Evolutionary conservation across 1,140 invertebrate genomes (phyloP), one percentile per base, ranked within the genome.

Genomic region (Steinernema feltiae): DNA sequence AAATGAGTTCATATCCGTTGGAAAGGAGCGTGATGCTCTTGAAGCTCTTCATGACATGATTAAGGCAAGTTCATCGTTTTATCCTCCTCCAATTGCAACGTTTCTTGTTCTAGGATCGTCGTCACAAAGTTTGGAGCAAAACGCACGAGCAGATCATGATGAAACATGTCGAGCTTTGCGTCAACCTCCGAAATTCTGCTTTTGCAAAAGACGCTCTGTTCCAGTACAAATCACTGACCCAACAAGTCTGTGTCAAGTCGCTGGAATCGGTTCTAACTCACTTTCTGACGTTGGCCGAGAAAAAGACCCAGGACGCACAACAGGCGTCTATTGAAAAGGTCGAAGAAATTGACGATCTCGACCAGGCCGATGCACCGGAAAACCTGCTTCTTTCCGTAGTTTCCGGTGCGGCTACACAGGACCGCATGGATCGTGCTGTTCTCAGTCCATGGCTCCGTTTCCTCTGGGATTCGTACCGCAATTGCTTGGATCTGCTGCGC

Each of bases 1-100:
- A 86, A 72, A 86, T 87, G 90, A 90, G 78, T 90, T 90, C 77
- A 89, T 90, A 80, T 89, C 90, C 86, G 90, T 90, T 71, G 90
- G 88, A 29, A 99, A 99, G 87, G 94, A 95, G 29, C 91, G 93
- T 27, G 90, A 94, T 87, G 97, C 97, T 74, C 89, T 99, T 84
- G 96, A 99, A 87, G 95, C 95, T n/a, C 89, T 99, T 30, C 96
- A 97, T 88, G 97, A 99, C 89, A 95, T 98, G 80, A 98, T 99
- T 88, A 92, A 95, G 70, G 97, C 96, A 86, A 94, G 94, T 87
- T 35, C n/a, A 24, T n/a, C n/a, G n/a, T n/a, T n/a, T n/a, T n/a
- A 21, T 18, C 70, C 27, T 17, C 2, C 12, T 32, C 7, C n/a
- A 73, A 2, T 24, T 73, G 69, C 30, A n/a, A n/a, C 69, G 30